Base-by-base conservation (phyloP, 1,140 invertebrate genomes). In the Drosophila sechellia region DNA sequence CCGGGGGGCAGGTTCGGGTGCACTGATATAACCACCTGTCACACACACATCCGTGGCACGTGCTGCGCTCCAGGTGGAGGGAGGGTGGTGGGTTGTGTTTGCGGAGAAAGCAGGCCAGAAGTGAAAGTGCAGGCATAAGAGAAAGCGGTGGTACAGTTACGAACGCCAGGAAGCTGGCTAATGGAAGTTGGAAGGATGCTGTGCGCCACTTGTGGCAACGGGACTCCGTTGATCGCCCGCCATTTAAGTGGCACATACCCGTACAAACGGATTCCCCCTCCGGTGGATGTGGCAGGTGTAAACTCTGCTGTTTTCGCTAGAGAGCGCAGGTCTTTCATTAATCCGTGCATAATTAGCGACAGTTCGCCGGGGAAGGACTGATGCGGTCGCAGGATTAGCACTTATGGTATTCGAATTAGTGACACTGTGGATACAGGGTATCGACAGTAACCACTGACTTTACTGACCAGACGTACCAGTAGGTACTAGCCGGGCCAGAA, bases 1-100 rank as follows among this genome's bases (percentile, higher is more conserved):
- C 71, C 77, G 43, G 20, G 40, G 25, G 59, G 55, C 53, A 25
- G 13, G 15, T 31, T 53, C 49, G 15, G 50, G 27, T 77, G 59
- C 81, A 86, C 77, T 53, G 77, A 81, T 77, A 78, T 81, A 85
- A 86, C 81, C 81, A 85, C 81, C 81, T 85, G 81, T 85, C 81
- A 85, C 39, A 73, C 55, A 81, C 54, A 83, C 58, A 65, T 35
- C 48, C 45, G 64, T 31, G 49, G 64, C 31, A 48, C 58, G 61
- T 37, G 69, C 63, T 58, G 11, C 12, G 31, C 22, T 69, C 22
- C 48, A 35, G 17, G 46, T 20, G 20, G 20, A 3, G 15, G 40
- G 2, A 20, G 15, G 31, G n/a, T 3, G 27, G 34, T 8, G 6
- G 27, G 20, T 22, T 17, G 17, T 17, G 17, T 22, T 22, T 2